phyloP scores from a whole-genome alignment of 2,888 invertebrate species.

The Mesopsocus fuscifrons region DNA sequence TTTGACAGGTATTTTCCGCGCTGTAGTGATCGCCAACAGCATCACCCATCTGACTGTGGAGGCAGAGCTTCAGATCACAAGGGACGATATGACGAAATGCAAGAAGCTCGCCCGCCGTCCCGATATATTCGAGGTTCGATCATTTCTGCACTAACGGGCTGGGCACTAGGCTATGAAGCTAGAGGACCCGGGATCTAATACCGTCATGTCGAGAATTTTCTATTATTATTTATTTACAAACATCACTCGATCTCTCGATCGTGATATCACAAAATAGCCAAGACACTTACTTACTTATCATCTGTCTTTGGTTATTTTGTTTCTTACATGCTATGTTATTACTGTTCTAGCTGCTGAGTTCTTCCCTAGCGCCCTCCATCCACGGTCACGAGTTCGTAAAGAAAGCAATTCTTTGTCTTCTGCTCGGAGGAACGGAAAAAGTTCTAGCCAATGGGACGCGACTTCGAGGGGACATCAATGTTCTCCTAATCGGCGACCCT shows the following conservation, averaged over 20 bases:
- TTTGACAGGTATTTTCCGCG: constrained; percentile 39
- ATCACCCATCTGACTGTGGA: constrained; percentile 81
- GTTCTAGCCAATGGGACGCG: constrained; percentile 78
- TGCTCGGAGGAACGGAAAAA: constrained; percentile 93
- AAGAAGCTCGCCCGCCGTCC: constrained; percentile 56
- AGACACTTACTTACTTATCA: too few relatives aligned
- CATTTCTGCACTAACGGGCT: too few relatives aligned
- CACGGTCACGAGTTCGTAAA: constrained; percentile 95
- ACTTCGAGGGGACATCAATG: constrained; percentile 79
- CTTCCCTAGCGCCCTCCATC: constrained; percentile 93
- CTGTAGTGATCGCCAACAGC: constrained; percentile 85
- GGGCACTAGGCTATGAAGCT: too few relatives aligned
- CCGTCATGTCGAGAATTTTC: too few relatives aligned
- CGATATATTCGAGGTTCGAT: constrained; percentile 83
- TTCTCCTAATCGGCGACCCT: constrained; percentile 92
- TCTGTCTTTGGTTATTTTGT: too few relatives aligned
- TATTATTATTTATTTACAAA: too few relatives aligned
- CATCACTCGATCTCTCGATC: too few relatives aligned
- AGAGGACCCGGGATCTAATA: too few relatives aligned
- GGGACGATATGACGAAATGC: constrained; percentile 77
- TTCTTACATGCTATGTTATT: too few relatives aligned
- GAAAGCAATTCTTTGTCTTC: constrained; percentile 81
- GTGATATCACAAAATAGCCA: too few relatives aligned
- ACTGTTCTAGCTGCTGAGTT: constrained; percentile 66
- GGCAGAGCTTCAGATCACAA: constrained; percentile 51